Evolutionary conservation across 2,888 invertebrate genomes (phyloP).

Genomic region (Drosophila anomalata): DNA sequence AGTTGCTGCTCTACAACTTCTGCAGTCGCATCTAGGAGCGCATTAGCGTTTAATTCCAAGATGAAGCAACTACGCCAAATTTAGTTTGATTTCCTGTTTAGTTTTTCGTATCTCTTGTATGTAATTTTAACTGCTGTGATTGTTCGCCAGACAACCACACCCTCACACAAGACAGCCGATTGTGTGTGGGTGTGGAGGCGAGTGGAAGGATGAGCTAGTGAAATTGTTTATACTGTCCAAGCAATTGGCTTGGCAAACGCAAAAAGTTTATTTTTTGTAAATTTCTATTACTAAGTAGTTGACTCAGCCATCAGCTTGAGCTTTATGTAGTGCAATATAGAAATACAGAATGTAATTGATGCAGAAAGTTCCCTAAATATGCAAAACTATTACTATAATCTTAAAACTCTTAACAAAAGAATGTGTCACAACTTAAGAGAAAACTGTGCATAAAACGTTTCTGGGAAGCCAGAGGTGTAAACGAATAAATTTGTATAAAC

Average conservation of each 20-base stretch:
- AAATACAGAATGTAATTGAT: conserved; percentile 29
- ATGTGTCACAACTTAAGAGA: conserved; percentile 45
- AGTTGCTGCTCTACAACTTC: conserved; percentile 92
- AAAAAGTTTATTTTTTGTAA: conserved; percentile 23
- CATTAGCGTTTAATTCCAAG: conserved; percentile 4
- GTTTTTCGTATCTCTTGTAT: conserved; percentile 43
- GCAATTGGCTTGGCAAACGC: conserved; percentile 48
- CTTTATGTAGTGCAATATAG: conserved; percentile 67
- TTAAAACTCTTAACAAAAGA: conserved; percentile 15
- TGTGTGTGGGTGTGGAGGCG: conserved; percentile 32
- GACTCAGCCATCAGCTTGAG: conserved; percentile 41
- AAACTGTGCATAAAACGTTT: conserved; percentile 70
- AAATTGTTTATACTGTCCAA: conserved; percentile 56
- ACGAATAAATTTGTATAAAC: conserved; percentile 33
- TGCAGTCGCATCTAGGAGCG: conserved; percentile 81
- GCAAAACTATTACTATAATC: conserved; percentile 5
- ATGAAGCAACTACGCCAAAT: conserved; percentile 64
- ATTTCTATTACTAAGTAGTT: conserved; percentile 48
- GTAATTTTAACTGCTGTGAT: conserved; percentile 75
- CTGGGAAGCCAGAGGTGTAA: conserved; percentile 14
- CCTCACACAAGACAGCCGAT: conserved; percentile 61
- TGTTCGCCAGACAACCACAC: conserved; percentile 42
- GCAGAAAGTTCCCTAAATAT: conserved; percentile 23
- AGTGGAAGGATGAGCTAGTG: conserved; percentile 28
- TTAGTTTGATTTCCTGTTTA: conserved; percentile 62